Percentiles rank a stretch among this genome's conserved stretches.
These are phyloP conservation scores for Tyto alba DNA, from an alignment of 2,113 vertebrate genomes.

Conservation along the genomic window DNA sequence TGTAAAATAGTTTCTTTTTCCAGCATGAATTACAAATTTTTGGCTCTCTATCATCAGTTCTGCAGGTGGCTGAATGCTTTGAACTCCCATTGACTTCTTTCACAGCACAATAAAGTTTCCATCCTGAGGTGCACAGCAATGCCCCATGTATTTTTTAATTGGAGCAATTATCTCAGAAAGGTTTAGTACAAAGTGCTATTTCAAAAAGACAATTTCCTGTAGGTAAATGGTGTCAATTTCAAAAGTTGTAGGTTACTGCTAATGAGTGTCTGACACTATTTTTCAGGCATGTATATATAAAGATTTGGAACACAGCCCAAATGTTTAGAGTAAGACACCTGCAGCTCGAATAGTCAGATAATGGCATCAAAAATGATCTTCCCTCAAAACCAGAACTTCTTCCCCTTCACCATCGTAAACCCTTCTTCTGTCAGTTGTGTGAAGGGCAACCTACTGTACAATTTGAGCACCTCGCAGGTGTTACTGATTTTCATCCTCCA, in stretches of 20 bases:
- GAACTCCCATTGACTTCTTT: constrained; percentile 45
- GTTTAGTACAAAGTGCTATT: not conserved
- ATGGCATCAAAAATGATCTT: not conserved
- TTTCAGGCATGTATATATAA: constrained; percentile 33
- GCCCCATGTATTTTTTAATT: constrained; percentile 48
- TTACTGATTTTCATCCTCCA: not conserved
- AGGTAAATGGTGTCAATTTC: constrained; percentile 43
- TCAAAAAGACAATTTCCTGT: constrained; percentile 53
- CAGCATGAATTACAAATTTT: constrained; percentile 6
- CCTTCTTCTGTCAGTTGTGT: not conserved
- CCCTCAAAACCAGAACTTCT: not conserved
- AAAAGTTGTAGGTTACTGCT: constrained; percentile 41
- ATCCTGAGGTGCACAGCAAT: constrained; percentile 36
- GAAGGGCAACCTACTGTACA: not conserved
- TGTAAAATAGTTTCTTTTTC: not conserved
- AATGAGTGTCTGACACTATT: constrained; percentile 38
- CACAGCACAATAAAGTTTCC: constrained; percentile 26
- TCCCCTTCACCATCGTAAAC: not conserved
- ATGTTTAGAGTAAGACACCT: constrained; percentile 9
- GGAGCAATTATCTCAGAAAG: constrained; percentile 50
- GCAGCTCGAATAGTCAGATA: not conserved
- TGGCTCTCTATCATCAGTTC: constrained; percentile 25
- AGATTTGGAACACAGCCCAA: constrained; percentile 21
- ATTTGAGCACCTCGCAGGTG: not conserved
- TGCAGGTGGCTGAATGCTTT: constrained; percentile 48